Evolutionary conservation across 2,888 invertebrate genomes (phyloP), one percentile per base, ranked within the genome.

Genomic region (Tricholauxania praeusta): DNA sequence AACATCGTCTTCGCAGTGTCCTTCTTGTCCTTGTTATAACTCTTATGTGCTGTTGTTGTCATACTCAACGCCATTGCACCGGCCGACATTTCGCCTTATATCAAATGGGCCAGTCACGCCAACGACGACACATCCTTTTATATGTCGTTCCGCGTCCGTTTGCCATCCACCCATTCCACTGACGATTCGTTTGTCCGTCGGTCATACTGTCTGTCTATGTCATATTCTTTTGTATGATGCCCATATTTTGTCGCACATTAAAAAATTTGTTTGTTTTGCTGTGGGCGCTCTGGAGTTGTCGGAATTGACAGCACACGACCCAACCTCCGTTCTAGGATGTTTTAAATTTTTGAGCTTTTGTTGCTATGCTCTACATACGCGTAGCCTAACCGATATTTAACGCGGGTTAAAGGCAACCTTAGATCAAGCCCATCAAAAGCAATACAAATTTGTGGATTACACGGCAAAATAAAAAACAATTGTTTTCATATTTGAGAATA

Each of bases 231-330:
- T n/a, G n/a, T 63, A 52, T 68, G 12, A 39, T 59, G 32, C 39
- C 48, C 55, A 55, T 63, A 32, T 67, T 63, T 71, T 59, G 71
- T 73, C 63, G 73, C 72, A 75, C 74, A 74, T 75, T 75, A 72
- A 73, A 75, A 74, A 71, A 67, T 63, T 63, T 51, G 17, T 10
- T 53, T 53, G 17, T 60, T 63, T 62, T 55, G 19, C 19, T 19
- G 19, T n/a, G n/a, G 53, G 53, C 53, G 6, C 12, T 53, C 53
- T 53, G 49, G 55, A 52, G 32, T 15, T 59, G 65, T 7, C 32
- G 49, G 32, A 19, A 19, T 53, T 60, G 63, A 47, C 48, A 63
- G 65, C 65, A 51, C 51, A 53, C n/a, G 12, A 15, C 6, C 39
- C 39, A 39, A 10, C 10, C 39, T 39, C 7, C 39, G 10, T 39